These are phyloP conservation scores for Grantiella picta DNA, from an alignment of 2,113 vertebrate species.

Conservation along the genomic window DNA sequence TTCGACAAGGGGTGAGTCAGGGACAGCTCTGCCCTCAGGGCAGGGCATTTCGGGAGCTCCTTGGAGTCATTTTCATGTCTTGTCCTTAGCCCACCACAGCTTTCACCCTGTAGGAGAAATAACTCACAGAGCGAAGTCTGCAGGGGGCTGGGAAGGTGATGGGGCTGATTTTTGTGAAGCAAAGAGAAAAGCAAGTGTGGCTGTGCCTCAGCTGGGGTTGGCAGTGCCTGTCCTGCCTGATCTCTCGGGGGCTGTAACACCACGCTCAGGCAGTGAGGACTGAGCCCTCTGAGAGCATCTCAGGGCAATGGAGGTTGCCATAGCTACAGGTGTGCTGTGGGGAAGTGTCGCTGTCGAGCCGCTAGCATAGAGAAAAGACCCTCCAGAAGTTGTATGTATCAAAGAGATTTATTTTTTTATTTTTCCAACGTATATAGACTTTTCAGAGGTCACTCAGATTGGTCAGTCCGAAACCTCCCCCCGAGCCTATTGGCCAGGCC, in stretches of 20 bases:
- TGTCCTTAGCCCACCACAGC: not conserved
- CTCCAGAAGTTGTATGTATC: too few relatives aligned
- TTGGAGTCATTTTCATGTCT: not conserved
- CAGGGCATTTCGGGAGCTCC: not conserved
- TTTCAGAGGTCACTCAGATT: too few relatives aligned
- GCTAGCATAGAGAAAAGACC: too few relatives aligned
- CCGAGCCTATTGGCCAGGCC: too few relatives aligned
- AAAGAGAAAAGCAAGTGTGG: not conserved
- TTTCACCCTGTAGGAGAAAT: not conserved
- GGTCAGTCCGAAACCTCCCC: too few relatives aligned
- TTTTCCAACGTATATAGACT: too few relatives aligned
- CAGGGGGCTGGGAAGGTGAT: not conserved
- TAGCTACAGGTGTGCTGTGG: not conserved
- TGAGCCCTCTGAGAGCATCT: not conserved
- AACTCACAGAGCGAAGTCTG: not conserved
- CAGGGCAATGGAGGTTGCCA: not conserved
- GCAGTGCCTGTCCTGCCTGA: not conserved
- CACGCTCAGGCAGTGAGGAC: not conserved
- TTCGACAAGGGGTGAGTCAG: constrained; percentile 92
- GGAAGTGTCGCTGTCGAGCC: too few relatives aligned
- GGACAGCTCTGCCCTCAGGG: not conserved
- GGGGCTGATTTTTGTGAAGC: not conserved
- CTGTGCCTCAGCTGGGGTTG: not conserved
- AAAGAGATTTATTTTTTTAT: too few relatives aligned
- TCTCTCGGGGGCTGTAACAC: not conserved